phyloP scores from a whole-genome alignment of 2,888 invertebrate species.

The Germaria angustata region DNA sequence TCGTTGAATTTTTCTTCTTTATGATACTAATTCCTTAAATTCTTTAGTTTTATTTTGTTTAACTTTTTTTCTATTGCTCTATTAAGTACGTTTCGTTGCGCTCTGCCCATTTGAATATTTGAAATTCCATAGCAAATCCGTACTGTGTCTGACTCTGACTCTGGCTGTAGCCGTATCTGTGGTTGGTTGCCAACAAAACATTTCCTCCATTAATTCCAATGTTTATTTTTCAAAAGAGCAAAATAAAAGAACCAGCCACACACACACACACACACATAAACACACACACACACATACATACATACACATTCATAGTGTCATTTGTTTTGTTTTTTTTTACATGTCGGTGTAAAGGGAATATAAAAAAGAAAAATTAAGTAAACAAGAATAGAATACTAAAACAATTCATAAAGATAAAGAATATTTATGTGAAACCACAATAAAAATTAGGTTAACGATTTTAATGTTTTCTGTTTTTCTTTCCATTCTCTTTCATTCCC shows the following conservation, averaged over 20 bases:
- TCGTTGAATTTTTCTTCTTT: background rate
- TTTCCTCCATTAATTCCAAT: slow-evolving; percentile 39
- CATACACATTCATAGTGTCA: background rate
- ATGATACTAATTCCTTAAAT: slow-evolving; percentile 35
- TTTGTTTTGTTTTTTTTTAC: background rate
- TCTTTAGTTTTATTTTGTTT: slow-evolving; percentile 4
- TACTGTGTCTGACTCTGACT: too few relatives aligned
- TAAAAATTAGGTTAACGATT: slow-evolving; percentile 78
- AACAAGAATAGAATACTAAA: slow-evolving; percentile 48
- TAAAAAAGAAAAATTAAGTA: background rate
- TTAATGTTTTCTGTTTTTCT: slow-evolving; percentile 60
- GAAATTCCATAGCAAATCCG: slow-evolving; percentile 44
- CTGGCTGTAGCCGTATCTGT: slow-evolving; percentile 28
- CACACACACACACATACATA: background rate
- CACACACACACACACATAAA: background rate
- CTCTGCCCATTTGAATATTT: slow-evolving; percentile 48
- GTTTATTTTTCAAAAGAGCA: slow-evolving; percentile 57
- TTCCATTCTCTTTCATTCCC: background rate
- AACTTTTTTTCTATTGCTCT: background rate
- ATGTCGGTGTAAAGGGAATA: background rate
- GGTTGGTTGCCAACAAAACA: slow-evolving; percentile 50
- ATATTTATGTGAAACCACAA: slow-evolving; percentile 68
- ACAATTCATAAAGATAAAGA: slow-evolving; percentile 67
- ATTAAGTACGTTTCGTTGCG: slow-evolving; percentile 26
- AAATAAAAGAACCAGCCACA: background rate